A percentile compares a stretch with the other conserved stretches of the same genome.
phyloP scores from a whole-genome alignment of 2,888 invertebrate genomes.

The Creontiades dilutus region DNA sequence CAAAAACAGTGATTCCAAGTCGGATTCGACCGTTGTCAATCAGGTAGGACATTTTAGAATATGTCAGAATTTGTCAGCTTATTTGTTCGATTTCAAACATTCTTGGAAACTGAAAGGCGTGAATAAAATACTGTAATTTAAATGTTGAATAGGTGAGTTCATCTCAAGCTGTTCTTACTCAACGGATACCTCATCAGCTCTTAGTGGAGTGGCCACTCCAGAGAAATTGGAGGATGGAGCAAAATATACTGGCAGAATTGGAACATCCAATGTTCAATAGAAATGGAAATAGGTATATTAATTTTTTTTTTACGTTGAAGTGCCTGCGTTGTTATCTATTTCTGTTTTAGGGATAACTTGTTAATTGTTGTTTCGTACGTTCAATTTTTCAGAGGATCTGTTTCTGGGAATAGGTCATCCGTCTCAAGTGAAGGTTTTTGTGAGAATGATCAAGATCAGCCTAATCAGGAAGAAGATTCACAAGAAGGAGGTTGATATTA shows the following conservation, averaged over 20 bases:
- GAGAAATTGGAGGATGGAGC: constrained; percentile 74
- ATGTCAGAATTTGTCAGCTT: not conserved
- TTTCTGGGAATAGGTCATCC: constrained; percentile 88
- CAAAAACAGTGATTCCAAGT: constrained; percentile 84
- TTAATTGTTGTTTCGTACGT: not conserved
- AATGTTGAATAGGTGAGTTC: constrained; percentile 84
- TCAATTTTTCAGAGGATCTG: constrained; percentile 67
- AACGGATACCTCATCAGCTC: constrained; percentile 80
- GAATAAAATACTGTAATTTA: not conserved
- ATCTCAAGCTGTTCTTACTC: constrained; percentile 89
- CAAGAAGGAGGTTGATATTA: constrained; percentile 75
- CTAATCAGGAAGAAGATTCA: constrained; percentile 79
- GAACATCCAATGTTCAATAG: constrained; percentile 52
- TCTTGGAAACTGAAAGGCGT: not conserved
- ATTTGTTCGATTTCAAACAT: not conserved
- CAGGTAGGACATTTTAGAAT: constrained; percentile 79
- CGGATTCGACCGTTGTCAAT: constrained; percentile 81
- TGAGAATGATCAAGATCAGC: constrained; percentile 90
- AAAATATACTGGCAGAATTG: not conserved
- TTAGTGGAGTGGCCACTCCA: constrained; percentile 78
- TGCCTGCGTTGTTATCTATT: too few relatives aligned
- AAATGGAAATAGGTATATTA: constrained; percentile 48
- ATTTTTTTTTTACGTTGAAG: too few relatives aligned
- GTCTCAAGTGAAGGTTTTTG: constrained; percentile 98
- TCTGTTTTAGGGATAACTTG: too few relatives aligned